Conservation (phyloP, 1,140 invertebrate species). For the Cephus cinctus region DNA sequence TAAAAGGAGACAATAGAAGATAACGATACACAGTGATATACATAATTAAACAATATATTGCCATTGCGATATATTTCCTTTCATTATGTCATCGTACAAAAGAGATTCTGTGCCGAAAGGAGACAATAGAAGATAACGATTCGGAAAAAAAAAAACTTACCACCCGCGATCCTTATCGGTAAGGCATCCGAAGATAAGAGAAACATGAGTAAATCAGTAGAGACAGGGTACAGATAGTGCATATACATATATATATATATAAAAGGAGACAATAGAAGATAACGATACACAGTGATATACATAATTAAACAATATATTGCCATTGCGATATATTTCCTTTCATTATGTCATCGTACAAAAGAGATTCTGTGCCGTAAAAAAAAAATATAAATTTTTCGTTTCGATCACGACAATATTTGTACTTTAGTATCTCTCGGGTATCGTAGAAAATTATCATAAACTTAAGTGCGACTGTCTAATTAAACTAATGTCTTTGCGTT, state of each 20-base stretch:
- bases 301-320: no score
- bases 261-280: constrained; percentile 13
- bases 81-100: not conserved
- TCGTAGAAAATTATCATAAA: no score
- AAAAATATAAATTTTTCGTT: not conserved
- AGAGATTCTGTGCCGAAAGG: not conserved
- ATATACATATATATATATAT: constrained; percentile 11
- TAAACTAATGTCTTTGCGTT: no score
- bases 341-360: not conserved
- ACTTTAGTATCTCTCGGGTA: no score
- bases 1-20: not conserved
- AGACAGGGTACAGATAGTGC: constrained; percentile 20
- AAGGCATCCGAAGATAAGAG: constrained; percentile 36
- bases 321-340: not conserved
- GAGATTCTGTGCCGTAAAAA: not conserved
- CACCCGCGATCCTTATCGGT: constrained; percentile 36
- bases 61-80: not conserved
- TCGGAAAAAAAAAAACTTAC: constrained; percentile 32
- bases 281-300: constrained; percentile 10
- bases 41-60: no score
- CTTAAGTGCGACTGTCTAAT: no score
- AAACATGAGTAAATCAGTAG: constrained; percentile 24
- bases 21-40: not conserved
- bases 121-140: not conserved
- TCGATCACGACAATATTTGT: no score